Evolutionary conservation across 2,888 invertebrate genomes (phyloP).

Genomic region (Hydrotaea cyrtoneurina): DNA sequence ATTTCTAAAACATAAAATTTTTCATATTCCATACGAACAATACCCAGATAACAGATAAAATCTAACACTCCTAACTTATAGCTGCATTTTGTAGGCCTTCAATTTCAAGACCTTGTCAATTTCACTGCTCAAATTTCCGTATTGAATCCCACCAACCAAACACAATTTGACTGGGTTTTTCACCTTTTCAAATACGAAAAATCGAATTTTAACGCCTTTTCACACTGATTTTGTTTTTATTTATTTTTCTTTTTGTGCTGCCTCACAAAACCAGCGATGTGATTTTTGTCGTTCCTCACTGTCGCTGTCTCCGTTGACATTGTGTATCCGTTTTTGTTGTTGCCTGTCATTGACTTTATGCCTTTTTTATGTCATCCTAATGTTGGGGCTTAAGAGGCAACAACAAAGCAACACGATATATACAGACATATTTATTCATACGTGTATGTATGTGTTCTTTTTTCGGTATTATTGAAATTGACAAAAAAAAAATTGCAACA

Average conservation of each 20-base stretch:
- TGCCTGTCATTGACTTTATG: slow-evolving; percentile 37
- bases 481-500: background rate
- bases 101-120: background rate
- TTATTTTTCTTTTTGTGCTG: too few relatives aligned
- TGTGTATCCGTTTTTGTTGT: slow-evolving; percentile 24
- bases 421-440: too few relatives aligned
- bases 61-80: too few relatives aligned
- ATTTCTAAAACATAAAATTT: too few relatives aligned
- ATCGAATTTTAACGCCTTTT: slow-evolving; percentile 51
- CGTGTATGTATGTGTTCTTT: background rate
- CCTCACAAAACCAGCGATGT: background rate
- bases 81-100: too few relatives aligned
- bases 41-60: too few relatives aligned
- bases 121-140: background rate
- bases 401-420: background rate
- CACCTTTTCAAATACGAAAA: slow-evolving; percentile 26
- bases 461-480: background rate
- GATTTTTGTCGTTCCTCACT: background rate
- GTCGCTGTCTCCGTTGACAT: background rate
- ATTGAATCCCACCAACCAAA: background rate
- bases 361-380: slow-evolving; percentile 50
- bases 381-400: slow-evolving; percentile 28
- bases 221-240: slow-evolving; percentile 10
- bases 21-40: too few relatives aligned
- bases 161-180: background rate